These are phyloP conservation scores for Castor canadensis DNA, from an alignment of 2,113 vertebrate species.

Conservation along the genomic window DNA sequence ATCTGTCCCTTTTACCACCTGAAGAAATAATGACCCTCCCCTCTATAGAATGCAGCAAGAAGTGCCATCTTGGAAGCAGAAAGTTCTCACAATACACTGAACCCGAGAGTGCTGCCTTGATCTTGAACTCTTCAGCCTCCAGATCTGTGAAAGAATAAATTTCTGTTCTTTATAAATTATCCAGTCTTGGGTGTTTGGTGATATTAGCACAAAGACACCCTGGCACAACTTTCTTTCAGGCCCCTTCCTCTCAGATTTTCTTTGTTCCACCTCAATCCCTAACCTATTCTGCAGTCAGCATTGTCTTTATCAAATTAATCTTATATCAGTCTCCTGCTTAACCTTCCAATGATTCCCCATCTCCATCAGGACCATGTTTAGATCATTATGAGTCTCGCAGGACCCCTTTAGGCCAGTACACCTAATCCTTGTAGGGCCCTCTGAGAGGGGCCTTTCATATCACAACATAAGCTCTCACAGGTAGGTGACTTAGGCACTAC, in stretches of 20 bases:
- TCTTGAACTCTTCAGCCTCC: neutral
- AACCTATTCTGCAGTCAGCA: neutral
- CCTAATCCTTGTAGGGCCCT: neutral
- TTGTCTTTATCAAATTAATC: neutral
- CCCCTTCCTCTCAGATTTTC: neutral
- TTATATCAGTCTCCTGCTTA: neutral
- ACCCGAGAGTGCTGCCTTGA: accelerated
- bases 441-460: accelerated
- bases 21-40: neutral
- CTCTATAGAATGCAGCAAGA: neutral
- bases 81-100: neutral
- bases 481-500: neutral
- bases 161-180: neutral
- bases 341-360: neutral
- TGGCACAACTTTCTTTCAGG: neutral
- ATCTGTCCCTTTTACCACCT: neutral
- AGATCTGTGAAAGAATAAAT: too few species aligned
- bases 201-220: neutral
- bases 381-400: neutral
- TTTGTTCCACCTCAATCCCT: neutral
- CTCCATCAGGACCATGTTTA: neutral
- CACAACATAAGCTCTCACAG: neutral
- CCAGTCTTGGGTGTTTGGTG: neutral
- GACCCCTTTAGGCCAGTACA: accelerated
- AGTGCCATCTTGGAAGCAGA: neutral